Percentiles rank a stretch among this genome's conserved stretches.
Conservation (phyloP, 2,888 invertebrate genomes). For the Bellardia pandia region DNA sequence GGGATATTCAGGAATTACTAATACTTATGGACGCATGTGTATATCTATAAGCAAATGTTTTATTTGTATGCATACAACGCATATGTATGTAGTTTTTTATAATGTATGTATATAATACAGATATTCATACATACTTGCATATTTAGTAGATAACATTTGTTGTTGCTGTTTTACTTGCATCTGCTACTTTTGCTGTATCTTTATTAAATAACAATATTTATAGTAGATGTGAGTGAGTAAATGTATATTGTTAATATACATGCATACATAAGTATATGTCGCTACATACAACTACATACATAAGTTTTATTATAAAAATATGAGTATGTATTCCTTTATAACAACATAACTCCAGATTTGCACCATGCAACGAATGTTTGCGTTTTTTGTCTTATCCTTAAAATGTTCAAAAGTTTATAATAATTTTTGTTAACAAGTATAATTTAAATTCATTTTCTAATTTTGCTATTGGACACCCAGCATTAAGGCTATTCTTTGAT, state of each 20-base stretch:
- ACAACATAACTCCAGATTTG: constrained; percentile 17
- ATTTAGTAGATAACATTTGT: constrained; percentile 33
- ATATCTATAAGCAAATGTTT: background rate
- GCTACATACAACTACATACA: too few relatives aligned
- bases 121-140: constrained; percentile 20
- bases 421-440: constrained; percentile 63
- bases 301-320: constrained; percentile 24
- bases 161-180: constrained; percentile 6
- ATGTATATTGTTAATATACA: background rate
- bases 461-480: constrained; percentile 4
- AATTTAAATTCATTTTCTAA: constrained; percentile 60
- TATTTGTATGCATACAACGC: constrained; percentile 50
- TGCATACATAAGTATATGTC: too few relatives aligned
- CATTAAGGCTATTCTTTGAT: background rate
- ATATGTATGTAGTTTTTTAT: constrained; percentile 62
- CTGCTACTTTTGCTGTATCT: constrained; percentile 33
- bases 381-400: constrained; percentile 45
- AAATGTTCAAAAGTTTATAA: constrained; percentile 50
- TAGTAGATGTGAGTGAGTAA: background rate
- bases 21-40: background rate
- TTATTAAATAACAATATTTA: constrained; percentile 4
- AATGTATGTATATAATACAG: constrained; percentile 21
- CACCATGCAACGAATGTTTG: background rate
- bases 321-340: constrained; percentile 31
- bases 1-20: too few relatives aligned